Evolutionary conservation across 2,888 invertebrate species (phyloP).

Genomic region (Myathropa florea): DNA sequence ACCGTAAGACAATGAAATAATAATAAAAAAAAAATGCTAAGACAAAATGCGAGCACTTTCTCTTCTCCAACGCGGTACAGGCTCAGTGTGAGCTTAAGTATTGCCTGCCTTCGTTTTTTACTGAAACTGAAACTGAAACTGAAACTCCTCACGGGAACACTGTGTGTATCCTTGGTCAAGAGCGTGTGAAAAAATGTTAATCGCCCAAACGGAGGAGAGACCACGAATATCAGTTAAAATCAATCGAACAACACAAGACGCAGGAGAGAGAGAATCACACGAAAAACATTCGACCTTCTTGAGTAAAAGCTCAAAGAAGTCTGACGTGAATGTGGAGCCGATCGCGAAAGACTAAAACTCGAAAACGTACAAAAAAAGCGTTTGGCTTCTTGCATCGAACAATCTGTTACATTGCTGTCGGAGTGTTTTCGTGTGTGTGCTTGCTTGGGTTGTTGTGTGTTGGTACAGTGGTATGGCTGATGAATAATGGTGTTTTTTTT

Average conservation of each 20-base stretch:
- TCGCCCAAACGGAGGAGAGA: constrained; percentile 19
- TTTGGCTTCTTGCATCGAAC: constrained; percentile 63
- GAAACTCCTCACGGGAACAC: neutral
- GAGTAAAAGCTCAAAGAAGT: constrained; percentile 81
- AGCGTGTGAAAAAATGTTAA: constrained; percentile 64
- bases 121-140: neutral
- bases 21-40: constrained; percentile 28
- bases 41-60: constrained; percentile 67
- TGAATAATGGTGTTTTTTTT: too few species aligned
- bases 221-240: constrained; percentile 39
- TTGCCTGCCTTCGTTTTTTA: neutral
- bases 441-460: constrained; percentile 24
- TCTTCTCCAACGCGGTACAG: constrained; percentile 51
- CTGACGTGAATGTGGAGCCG: constrained; percentile 75
- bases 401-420: constrained; percentile 59
- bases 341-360: constrained; percentile 71
- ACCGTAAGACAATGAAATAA: constrained; percentile 55
- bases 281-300: constrained; percentile 79
- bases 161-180: constrained; percentile 58
- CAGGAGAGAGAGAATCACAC: constrained; percentile 51
- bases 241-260: constrained; percentile 23
- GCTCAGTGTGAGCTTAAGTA: neutral
- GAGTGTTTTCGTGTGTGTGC: constrained; percentile 19
- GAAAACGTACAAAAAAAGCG: constrained; percentile 56
- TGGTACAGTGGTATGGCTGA: constrained; percentile 1